Evolutionary conservation across 2,888 invertebrate species (phyloP).

Genomic region (Noctua comes): DNA sequence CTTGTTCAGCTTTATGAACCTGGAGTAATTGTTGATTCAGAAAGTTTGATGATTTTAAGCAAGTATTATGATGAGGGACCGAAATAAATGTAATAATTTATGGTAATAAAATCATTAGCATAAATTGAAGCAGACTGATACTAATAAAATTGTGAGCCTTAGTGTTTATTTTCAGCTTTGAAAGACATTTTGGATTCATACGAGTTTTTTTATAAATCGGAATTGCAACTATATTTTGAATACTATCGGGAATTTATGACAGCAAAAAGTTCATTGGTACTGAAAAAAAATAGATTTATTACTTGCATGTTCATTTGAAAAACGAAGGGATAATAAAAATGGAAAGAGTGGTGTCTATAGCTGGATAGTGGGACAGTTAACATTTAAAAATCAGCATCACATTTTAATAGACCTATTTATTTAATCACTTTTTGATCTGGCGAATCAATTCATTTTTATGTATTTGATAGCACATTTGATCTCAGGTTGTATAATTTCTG

Average conservation of each 20-base stretch:
- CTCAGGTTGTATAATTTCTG: conserved; percentile 41
- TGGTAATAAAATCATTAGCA: conserved; percentile 76
- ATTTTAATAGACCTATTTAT: conserved; percentile 26
- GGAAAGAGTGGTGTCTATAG: conserved; percentile 6
- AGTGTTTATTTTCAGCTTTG: conserved; percentile 65
- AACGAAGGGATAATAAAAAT: neutral
- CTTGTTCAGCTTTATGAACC: conserved; percentile 34
- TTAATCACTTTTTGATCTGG: conserved; percentile 6
- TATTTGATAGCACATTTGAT: conserved; percentile 34
- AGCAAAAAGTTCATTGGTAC: conserved; percentile 27
- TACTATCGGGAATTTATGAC: conserved; percentile 34
- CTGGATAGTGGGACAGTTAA: conserved; percentile 9
- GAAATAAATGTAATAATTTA: conserved; percentile 79
- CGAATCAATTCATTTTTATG: conserved; percentile 2
- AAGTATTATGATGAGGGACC: conserved; percentile 86
- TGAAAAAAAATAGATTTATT: neutral
- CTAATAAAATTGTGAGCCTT: conserved; percentile 78
- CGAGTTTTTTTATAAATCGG: conserved; percentile 22
- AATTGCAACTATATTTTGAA: conserved; percentile 42
- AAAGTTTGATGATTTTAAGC: conserved; percentile 66
- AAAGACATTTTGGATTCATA: conserved; percentile 47
- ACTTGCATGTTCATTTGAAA: conserved; percentile 15
- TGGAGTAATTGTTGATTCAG: conserved; percentile 46
- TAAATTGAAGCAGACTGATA: conserved; percentile 84
- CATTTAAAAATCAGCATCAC: conserved; percentile 38